Base-by-base conservation (phyloP, 2,113 vertebrate species). In the Melanerpes formicivorus region DNA sequence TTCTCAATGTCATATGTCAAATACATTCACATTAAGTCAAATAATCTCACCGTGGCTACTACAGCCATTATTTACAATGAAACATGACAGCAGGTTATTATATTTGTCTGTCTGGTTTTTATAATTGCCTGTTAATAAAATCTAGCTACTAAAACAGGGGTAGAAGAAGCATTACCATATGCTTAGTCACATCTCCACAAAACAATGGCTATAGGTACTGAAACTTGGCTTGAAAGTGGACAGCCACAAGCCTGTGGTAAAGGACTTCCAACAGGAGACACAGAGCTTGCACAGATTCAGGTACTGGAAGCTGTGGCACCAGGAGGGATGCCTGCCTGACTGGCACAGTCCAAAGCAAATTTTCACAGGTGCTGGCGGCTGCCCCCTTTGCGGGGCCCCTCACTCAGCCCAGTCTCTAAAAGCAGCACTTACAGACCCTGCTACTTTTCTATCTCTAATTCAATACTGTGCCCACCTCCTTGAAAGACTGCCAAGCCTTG, bases 51-150 rank as follows among this genome's bases (percentile, higher is more conserved):
- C 87, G 37, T 80, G 48, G 75, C 56, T 81, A 79, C 81, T 85
- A 72, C 27, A 62, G 69, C 18, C 76, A 58, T 77, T 92, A 78
- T 72, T 94, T 75, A 93, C 44, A 48, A 75, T 54, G 85, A 91
- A 80, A 80, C 63, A 88, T 37, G 59, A 65, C 74, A 75, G 76
- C 14, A 78, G 0, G 1, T 64, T 90, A 91, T 80, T 90, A 9
- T 75, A 80, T 90, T 83, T 90, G 76, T 74, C 90, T 90, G 54
- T 56, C 65, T 80, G 75, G 52, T 70, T 93, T 85, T 78, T 83
- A 30, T 67, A 95, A 91, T 67, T 78, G 80, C 58, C 65, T 78
- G 48, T n/a, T 95, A 95, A 94, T 93, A 90, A 84, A 64, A 93
- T 75, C 60, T 29, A 73, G 63, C 50, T 84, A 71, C 67, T 59